Evolutionary conservation across 1,140 invertebrate species (phyloP).

Genomic region (Zaprionus africanus): DNA sequence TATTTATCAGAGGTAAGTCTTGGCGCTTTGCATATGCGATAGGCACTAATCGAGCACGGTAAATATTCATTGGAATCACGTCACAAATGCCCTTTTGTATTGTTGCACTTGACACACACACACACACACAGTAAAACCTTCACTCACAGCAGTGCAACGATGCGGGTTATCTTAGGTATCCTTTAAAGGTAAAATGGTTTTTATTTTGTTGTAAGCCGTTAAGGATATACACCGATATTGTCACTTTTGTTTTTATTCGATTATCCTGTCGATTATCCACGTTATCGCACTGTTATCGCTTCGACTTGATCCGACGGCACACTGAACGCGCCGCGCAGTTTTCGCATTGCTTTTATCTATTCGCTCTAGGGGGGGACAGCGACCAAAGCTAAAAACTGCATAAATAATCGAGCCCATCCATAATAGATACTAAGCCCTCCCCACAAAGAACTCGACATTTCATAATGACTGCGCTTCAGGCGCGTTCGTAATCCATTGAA

Average conservation of each 20-base stretch:
- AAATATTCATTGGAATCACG: conserved; percentile 12
- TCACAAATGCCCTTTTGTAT: neutral
- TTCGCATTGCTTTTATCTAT: conserved; percentile 58
- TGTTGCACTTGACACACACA: conserved; percentile 26
- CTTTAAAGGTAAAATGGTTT: neutral
- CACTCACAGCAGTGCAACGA: neutral
- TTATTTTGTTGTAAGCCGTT: neutral
- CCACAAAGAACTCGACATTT: conserved; percentile 22
- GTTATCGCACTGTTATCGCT: conserved; percentile 45
- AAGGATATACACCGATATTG: conserved; percentile 2
- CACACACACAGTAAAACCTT: neutral
- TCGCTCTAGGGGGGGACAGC: conserved; percentile 15
- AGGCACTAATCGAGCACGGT: neutral
- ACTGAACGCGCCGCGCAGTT: conserved; percentile 67
- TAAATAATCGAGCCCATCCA: conserved; percentile 61
- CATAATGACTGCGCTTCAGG: conserved; percentile 50
- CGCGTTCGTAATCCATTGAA: conserved; percentile 45
- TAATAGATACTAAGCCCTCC: conserved; percentile 35
- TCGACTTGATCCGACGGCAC: conserved; percentile 62
- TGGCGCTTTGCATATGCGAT: conserved; percentile 12
- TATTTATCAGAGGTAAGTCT: conserved; percentile 2
- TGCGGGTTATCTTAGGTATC: neutral
- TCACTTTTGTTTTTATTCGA: neutral
- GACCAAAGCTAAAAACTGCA: conserved; percentile 44
- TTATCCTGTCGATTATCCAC: conserved; percentile 25